Evolutionary conservation across 2,888 invertebrate species (phyloP), one percentile per base, ranked within the genome.

Genomic region (Aethes cnicana): DNA sequence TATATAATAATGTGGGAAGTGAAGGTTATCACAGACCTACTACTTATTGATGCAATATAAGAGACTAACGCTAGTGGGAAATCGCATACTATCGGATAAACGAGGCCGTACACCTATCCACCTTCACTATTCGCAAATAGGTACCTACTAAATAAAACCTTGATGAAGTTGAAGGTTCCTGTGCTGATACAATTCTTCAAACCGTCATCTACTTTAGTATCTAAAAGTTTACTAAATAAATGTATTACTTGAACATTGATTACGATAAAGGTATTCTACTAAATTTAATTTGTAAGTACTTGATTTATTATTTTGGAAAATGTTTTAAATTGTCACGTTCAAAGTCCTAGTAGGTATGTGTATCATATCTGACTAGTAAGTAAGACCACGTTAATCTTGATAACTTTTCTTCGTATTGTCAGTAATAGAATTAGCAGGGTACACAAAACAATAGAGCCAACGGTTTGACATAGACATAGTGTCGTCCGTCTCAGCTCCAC

Each of bases 401-500:
- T 37, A 37, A 16, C 4, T 37, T 37, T 7, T 35, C 18, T 11
- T 14, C 20, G 20, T 11, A 35, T 49, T 35, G 9, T 26, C 17
- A 42, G 35, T 28, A 36, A 12, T 36, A 8, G 16, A 26, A 3
- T 23, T 17, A 28, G 25, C 8, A 14, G 17, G 4, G 5, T 4
- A 33, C 7, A 17, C 4, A 21, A 25, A 26, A 21, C 18, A n/a
- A 17, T 35, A 32, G 17, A 17, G 33, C 17, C 4, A 23, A 25
- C 37, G 21, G 30, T 4, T 8, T 16, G 12, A 8, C 9, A 33
- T n/a, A 18, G 4, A 46, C 4, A 7, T 26, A 14, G 28, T 37
- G 23, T 37, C 17, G 43, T 33, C 32, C 17, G 43, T 33, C 32
- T 39, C 39, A 18, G 30, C 39, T 56, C 54, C 54, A 42, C 64